Percentiles rank a stretch among this genome's conserved stretches.
Conservation (phyloP, 1,140 invertebrate species). For the Liolophura sinensis region DNA sequence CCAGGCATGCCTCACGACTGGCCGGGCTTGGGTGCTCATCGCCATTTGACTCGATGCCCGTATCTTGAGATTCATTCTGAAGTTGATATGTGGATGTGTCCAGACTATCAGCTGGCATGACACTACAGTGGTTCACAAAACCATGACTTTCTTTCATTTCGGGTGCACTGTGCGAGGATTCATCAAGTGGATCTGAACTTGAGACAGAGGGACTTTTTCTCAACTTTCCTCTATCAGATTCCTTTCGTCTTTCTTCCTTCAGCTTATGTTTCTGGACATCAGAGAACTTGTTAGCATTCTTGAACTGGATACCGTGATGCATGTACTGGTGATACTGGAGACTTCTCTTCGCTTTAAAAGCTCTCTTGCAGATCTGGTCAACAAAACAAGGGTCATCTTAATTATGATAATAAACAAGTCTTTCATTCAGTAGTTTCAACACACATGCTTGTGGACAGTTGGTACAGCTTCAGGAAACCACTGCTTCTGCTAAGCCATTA, state of each 20-base stretch:
- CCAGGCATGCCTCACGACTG: too few species aligned
- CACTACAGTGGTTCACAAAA: background rate
- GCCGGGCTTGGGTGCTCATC: too few species aligned
- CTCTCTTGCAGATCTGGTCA: constrained; percentile 43
- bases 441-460: too few species aligned
- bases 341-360: constrained; percentile 50
- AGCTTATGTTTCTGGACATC: background rate
- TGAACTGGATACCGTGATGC: constrained; percentile 31
- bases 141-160: constrained; percentile 3
- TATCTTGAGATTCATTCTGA: too few species aligned
- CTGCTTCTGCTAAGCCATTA: too few species aligned
- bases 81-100: background rate
- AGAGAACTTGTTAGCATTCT: constrained; percentile 17
- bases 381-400: background rate
- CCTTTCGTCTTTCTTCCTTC: background rate
- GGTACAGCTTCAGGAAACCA: too few species aligned
- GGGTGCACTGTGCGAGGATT: too few species aligned
- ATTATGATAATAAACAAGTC: too few species aligned
- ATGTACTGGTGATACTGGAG: constrained; percentile 44
- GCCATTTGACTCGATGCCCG: too few species aligned
- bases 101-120: background rate
- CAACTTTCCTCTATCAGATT: background rate
- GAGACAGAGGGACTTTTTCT: too few species aligned
- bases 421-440: too few species aligned
- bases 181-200: too few species aligned